Conservation (phyloP, 2,113 vertebrate genomes). For the Setophaga kirtlandii region DNA sequence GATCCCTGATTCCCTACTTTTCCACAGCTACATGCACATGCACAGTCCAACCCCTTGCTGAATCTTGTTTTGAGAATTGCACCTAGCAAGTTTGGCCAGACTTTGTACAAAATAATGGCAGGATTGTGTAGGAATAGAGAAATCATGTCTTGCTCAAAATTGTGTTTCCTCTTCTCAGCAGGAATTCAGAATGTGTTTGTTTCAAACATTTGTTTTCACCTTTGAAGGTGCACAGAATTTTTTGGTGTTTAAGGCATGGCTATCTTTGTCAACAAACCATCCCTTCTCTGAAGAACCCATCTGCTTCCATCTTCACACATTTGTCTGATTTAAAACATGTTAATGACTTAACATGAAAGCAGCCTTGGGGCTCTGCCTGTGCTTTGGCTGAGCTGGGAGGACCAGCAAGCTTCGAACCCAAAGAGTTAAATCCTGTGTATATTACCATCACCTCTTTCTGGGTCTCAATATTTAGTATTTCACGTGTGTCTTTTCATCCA, state of each 20-base stretch:
- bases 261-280: neutral
- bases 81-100: neutral
- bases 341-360: neutral
- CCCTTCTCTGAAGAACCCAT: neutral
- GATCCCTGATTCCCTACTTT: neutral
- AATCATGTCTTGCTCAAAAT: neutral
- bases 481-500: neutral
- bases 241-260: neutral
- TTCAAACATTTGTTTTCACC: neutral
- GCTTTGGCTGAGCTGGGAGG: neutral
- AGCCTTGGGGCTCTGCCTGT: neutral
- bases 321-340: neutral
- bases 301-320: neutral
- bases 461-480: neutral
- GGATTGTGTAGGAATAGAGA: neutral
- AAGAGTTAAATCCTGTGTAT: neutral
- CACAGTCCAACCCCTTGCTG: neutral
- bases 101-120: neutral
- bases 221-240: neutral
- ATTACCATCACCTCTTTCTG: neutral
- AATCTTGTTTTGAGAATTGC: neutral
- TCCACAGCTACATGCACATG: accelerated
- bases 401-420: neutral
- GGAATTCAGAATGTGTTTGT: neutral
- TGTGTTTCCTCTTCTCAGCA: neutral